Conservation (phyloP, 1,140 invertebrate species). For the Carposina sasakii region DNA sequence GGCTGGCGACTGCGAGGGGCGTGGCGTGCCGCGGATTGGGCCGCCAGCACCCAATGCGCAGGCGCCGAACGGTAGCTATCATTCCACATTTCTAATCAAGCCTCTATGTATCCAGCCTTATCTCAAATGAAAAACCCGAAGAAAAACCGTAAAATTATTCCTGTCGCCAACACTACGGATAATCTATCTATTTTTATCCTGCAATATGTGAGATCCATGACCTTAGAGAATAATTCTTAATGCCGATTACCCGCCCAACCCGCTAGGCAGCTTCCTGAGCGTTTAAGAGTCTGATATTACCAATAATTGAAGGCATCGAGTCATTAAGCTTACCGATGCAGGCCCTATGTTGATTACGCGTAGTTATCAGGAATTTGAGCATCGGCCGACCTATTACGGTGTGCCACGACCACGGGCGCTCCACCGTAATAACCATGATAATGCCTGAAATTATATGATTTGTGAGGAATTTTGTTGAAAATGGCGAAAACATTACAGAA, state of each 20-base stretch:
- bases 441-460: constrained; percentile 70
- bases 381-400: constrained; percentile 52
- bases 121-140: too few relatives aligned
- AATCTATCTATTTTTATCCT: too few relatives aligned
- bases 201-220: too few relatives aligned
- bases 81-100: too few relatives aligned
- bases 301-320: constrained; percentile 61
- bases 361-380: constrained; percentile 66
- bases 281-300: constrained; percentile 65
- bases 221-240: constrained; percentile 31
- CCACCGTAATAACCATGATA: constrained; percentile 68
- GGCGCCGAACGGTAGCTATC: constrained; percentile 55
- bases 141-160: too few relatives aligned
- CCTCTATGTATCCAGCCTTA: too few relatives aligned
- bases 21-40: constrained; percentile 42
- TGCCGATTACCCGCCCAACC: constrained; percentile 32
- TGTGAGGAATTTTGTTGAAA: constrained; percentile 70
- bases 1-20: constrained; percentile 37
- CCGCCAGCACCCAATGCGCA: constrained; percentile 53
- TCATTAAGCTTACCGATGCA: constrained; percentile 55
- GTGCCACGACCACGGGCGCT: constrained; percentile 51
- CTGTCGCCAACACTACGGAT: too few relatives aligned
- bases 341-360: constrained; percentile 65
- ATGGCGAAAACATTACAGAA: constrained; percentile 71
- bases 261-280: constrained; percentile 57